Evolutionary conservation across 2,888 invertebrate genomes (phyloP).

Genomic region (Lithophane ornitopus): DNA sequence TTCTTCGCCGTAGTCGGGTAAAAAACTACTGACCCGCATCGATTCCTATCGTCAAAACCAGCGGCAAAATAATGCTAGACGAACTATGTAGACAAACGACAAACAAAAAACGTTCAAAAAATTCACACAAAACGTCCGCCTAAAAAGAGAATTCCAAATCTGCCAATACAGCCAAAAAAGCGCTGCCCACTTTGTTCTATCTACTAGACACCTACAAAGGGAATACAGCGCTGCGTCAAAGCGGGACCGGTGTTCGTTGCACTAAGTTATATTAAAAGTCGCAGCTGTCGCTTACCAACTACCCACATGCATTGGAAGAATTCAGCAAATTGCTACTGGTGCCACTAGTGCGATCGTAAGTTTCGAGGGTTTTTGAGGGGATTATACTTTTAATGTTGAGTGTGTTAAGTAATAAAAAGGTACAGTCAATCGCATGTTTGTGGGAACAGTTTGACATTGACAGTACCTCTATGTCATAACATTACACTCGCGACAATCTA

Average conservation of each 20-base stretch:
- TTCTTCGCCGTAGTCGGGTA: no score
- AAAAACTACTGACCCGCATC: no score
- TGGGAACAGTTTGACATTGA: background rate
- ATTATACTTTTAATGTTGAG: background rate
- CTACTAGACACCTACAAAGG: constrained; percentile 5
- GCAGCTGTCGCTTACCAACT: constrained; percentile 55
- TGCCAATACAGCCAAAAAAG: constrained; percentile 28
- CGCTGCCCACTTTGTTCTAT: constrained; percentile 8
- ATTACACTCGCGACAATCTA: no score
- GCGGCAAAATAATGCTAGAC: background rate
- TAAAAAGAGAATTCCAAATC: constrained; percentile 1
- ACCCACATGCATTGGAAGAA: constrained; percentile 39
- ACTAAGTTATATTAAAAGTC: constrained; percentile 65
- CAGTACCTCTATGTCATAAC: background rate
- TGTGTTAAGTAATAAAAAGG: background rate
- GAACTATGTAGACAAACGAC: background rate
- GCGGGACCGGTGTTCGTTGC: constrained; percentile 27
- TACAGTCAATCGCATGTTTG: background rate
- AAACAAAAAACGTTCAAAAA: constrained; percentile 15
- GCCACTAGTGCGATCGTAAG: constrained; percentile 12
- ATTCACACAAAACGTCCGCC: background rate
- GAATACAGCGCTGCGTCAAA: constrained; percentile 33
- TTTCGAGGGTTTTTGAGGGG: constrained; percentile 14
- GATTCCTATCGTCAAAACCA: background rate
- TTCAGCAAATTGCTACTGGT: constrained; percentile 43